These are phyloP conservation scores for human (Homo sapiens) DNA, from an alignment of 2,113 vertebrate species.

Conservation along the genomic window DNA sequence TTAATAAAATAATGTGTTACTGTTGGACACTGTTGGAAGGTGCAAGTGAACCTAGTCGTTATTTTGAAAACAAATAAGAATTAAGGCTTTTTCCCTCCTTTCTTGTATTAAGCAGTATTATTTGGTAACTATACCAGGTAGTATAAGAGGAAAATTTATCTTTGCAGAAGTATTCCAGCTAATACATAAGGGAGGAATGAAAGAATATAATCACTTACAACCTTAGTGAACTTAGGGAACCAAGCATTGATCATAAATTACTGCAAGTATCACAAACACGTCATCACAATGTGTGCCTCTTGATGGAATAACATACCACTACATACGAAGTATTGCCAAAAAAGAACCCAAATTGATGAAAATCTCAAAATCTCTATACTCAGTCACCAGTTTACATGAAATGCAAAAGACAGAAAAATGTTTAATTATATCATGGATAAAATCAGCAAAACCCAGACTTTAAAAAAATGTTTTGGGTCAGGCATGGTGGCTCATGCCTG, in stretches of 20 bases:
- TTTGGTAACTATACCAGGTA: background rate
- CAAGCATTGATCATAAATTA: background rate
- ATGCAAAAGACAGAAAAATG: background rate
- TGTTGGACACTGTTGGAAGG: background rate
- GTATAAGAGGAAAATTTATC: background rate
- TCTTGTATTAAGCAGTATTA: background rate
- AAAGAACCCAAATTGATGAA: background rate
- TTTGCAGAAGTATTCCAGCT: background rate
- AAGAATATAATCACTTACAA: background rate
- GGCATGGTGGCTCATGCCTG: too few species aligned
- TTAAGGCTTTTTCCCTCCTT: background rate
- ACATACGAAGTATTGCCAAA: background rate
- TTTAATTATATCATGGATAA: background rate
- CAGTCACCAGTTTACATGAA: background rate
- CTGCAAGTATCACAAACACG: background rate
- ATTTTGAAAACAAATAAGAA: conserved; percentile 18
- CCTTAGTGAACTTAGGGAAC: background rate
- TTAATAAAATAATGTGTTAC: background rate
- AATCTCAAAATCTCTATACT: background rate
- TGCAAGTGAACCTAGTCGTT: background rate
- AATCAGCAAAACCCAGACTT: background rate
- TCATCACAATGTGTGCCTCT: background rate
- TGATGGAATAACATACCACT: background rate
- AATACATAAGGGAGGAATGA: background rate
- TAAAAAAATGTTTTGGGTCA: background rate